phyloP scores from a whole-genome alignment of 2,888 invertebrate species.

The Ptychoptera albimana region DNA sequence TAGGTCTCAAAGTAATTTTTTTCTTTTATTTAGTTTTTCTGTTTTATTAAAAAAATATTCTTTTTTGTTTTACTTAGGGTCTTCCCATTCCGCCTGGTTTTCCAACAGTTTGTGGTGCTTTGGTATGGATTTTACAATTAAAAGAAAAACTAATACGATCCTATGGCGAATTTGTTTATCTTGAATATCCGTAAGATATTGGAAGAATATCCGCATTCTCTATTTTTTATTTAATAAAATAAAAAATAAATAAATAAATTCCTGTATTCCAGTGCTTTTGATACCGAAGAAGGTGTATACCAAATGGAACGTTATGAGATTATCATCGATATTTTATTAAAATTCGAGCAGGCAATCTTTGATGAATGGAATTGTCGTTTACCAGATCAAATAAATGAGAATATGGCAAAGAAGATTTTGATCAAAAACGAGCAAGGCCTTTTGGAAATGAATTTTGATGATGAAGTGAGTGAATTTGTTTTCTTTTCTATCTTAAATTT shows the following conservation, averaged over 20 bases:
- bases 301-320: not conserved
- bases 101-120: constrained; percentile 58
- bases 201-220: constrained; percentile 2
- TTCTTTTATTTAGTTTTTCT: not conserved
- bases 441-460: not conserved
- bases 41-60: not conserved
- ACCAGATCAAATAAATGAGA: not conserved
- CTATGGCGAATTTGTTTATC: constrained; percentile 40
- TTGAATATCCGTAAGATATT: constrained; percentile 52
- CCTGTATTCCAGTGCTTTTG: not conserved
- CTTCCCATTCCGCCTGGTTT: constrained; percentile 47
- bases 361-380: not conserved
- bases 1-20: not conserved
- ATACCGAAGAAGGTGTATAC: not conserved
- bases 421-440: not conserved
- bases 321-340: not conserved
- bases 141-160: constrained; percentile 39
- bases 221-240: not conserved
- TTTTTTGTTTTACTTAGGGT: constrained; percentile 27
- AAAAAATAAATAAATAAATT: not conserved
- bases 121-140: constrained; percentile 57
- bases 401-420: not conserved
- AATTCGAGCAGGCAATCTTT: constrained; percentile 2
- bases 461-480: not conserved
- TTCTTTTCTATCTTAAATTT: too few relatives aligned